These are phyloP conservation scores for Meriones psammophilus DNA, from an alignment of 2,797 vertebrate species.

Conservation along the genomic window DNA sequence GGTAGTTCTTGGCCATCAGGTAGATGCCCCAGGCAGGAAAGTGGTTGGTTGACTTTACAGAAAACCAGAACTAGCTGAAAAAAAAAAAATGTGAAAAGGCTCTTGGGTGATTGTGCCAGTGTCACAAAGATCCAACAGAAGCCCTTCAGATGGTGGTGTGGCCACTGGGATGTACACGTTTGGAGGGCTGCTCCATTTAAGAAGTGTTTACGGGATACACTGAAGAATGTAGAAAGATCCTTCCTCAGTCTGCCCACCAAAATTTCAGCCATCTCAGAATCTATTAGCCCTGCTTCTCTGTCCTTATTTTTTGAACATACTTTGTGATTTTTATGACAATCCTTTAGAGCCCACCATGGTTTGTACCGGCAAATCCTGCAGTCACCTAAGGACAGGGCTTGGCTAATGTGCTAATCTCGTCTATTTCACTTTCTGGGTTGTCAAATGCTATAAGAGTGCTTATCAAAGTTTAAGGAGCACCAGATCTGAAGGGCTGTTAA, in stretches of 20 bases:
- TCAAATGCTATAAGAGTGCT: neutral
- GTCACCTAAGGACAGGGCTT: neutral
- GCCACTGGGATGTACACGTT: neutral
- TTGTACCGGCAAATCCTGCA: neutral
- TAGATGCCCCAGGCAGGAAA: neutral
- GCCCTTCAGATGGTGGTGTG: neutral
- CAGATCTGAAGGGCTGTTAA: neutral
- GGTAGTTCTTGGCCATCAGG: neutral
- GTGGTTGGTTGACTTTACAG: too few species aligned
- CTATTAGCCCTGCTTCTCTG: fast-evolving
- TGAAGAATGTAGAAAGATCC: neutral
- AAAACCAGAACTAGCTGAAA: neutral
- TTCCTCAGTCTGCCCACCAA: neutral
- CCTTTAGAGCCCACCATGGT: neutral
- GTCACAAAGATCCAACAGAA: neutral
- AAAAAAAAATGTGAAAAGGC: neutral
- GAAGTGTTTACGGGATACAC: neutral
- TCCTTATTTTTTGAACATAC: neutral
- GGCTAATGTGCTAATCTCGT: neutral
- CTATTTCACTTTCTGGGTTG: neutral
- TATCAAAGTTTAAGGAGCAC: neutral
- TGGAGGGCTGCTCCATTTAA: neutral
- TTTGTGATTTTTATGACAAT: neutral
- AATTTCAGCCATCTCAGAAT: neutral
- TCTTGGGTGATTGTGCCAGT: neutral